A percentile compares a stretch with the other conserved stretches of the same genome.
These are phyloP conservation scores for Euproctis similis DNA, from an alignment of 2,888 invertebrate species.

Conservation along the genomic window DNA sequence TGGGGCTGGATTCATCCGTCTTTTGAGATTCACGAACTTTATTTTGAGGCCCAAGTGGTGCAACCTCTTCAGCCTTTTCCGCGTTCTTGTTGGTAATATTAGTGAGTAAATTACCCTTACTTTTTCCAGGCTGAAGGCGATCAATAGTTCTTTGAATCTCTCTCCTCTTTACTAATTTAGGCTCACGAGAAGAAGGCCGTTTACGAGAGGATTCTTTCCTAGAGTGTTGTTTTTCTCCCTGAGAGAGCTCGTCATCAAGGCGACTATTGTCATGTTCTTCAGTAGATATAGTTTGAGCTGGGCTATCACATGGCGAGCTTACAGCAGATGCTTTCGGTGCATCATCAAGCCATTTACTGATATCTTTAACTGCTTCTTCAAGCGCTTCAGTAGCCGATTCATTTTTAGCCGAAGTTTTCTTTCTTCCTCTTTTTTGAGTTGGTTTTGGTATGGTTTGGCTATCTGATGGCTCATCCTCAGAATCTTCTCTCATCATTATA, in stretches of 20 bases:
- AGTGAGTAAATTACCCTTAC: conserved; percentile 88
- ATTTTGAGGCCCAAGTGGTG: conserved; percentile 67
- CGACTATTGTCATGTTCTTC: conserved; percentile 76
- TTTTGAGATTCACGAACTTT: conserved; percentile 78
- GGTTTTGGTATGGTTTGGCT: conserved; percentile 33
- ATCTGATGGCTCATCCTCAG: conserved; percentile 34
- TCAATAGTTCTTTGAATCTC: conserved; percentile 90
- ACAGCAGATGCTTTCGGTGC: conserved; percentile 85
- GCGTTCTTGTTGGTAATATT: conserved; percentile 76
- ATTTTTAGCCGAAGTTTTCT: conserved; percentile 67
- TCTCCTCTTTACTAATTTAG: conserved; percentile 70
- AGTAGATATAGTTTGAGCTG: conserved; percentile 78
- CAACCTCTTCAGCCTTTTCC: conserved; percentile 76
- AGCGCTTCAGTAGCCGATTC: conserved; percentile 74
- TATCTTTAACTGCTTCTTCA: conserved; percentile 86
- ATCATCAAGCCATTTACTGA: conserved; percentile 91
- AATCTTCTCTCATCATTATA: conserved; percentile 31
- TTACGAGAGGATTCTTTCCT: conserved; percentile 68
- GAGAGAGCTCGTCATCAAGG: conserved; percentile 55
- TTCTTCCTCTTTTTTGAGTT: conserved; percentile 47
- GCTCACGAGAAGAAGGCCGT: conserved; percentile 58
- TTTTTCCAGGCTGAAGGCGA: conserved; percentile 88
- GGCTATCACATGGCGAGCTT: conserved; percentile 87
- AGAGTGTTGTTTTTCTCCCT: conserved; percentile 47
- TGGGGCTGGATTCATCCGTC: conserved; percentile 82